A percentile compares a stretch with the other conserved stretches of the same genome.
Evolutionary conservation across 1,140 invertebrate species (phyloP).

Genomic region (Sitodiplosis mosellana): DNA sequence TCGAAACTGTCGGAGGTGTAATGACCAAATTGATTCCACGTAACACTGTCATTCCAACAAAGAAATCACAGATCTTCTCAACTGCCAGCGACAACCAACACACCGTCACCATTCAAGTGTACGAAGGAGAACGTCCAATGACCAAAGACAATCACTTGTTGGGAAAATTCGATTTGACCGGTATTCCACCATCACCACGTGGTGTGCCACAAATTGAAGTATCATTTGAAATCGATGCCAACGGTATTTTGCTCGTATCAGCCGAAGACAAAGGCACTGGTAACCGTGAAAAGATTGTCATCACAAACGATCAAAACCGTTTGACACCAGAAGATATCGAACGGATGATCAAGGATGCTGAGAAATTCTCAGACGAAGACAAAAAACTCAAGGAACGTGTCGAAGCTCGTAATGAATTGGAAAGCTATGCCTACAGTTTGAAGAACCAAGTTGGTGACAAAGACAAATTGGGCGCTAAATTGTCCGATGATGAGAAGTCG

Average conservation of each 20-base stretch:
- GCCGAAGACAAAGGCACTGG: slow-evolving; percentile 98
- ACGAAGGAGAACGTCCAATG: slow-evolving; percentile 96
- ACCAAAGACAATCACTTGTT: slow-evolving; percentile 97
- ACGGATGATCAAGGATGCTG: slow-evolving; percentile 95
- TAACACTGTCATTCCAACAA: slow-evolving; percentile 99
- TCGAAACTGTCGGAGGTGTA: slow-evolving; percentile 97
- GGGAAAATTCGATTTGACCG: slow-evolving; percentile 96
- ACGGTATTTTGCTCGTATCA: slow-evolving; percentile 90
- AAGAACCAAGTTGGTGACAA: slow-evolving; percentile 97
- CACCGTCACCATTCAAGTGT: slow-evolving; percentile 96
- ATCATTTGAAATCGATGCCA: slow-evolving; percentile 98
- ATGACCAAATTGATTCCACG: slow-evolving; percentile 98
- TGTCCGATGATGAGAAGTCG: slow-evolving; percentile 76
- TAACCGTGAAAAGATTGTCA: slow-evolving; percentile 96
- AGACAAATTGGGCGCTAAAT: slow-evolving; percentile 91
- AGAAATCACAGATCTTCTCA: slow-evolving; percentile 98
- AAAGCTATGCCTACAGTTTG: slow-evolving; percentile 93
- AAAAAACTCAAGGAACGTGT: slow-evolving; percentile 94
- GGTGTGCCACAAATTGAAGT: slow-evolving; percentile 99
- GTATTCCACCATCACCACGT: slow-evolving; percentile 91
- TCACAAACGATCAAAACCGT: slow-evolving; percentile 96
- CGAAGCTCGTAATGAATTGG: slow-evolving; percentile 86
- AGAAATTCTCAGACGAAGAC: slow-evolving; percentile 97
- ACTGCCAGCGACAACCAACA: slow-evolving; percentile 98
- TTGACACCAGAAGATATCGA: slow-evolving; percentile 96